Base-by-base conservation (phyloP, 2,797 vertebrate species). In the Yasuhikotakia modesta region DNA sequence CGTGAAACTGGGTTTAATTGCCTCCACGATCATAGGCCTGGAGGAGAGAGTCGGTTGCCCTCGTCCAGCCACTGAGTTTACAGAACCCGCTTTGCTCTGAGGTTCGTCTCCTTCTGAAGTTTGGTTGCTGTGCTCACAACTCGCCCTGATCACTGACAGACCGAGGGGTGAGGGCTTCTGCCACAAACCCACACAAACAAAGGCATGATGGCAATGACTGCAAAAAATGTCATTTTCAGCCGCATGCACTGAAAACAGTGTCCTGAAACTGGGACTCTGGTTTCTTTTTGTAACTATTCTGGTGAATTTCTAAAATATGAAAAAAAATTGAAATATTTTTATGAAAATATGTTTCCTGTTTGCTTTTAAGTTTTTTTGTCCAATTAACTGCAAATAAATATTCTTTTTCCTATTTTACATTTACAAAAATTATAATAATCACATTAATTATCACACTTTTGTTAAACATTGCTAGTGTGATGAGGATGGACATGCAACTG, bases 1-100 rank as follows among this genome's bases (percentile, higher is more conserved):
- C 58, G 17, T 82, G 76, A 84, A 86, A 85, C 73, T 73, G 76
- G 74, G 79, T 81, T 83, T 87, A 86, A 86, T 85, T 86, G 86
- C 81, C 86, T 84, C 73, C 73, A 74, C 81, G 78, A 85, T 81
- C 78, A 80, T 79, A 74, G 68, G 71, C 80, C 76, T 75, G 55
- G 32, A 76, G 74, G 53, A 66, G 60, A 50, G 58, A 30, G 52
- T 10, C 35, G 58, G 43, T 79, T 75, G 30, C 43, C 70, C 63
- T 43, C 16, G 32, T 53, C 70, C 70, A 46, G 52, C 10, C 11
- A 21, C 14, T 24, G 30, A 73, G 57, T 30, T 69, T 57, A 73
- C 46, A 61, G 16, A 19, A 61, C 43, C 52, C 55, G 21, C 66
- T 68, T 48, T 3, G 32, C 55, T 68, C 19, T 0, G 30, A 53